Evolutionary conservation across 2,888 invertebrate species (phyloP).

Genomic region (Xestia rhomboidea): DNA sequence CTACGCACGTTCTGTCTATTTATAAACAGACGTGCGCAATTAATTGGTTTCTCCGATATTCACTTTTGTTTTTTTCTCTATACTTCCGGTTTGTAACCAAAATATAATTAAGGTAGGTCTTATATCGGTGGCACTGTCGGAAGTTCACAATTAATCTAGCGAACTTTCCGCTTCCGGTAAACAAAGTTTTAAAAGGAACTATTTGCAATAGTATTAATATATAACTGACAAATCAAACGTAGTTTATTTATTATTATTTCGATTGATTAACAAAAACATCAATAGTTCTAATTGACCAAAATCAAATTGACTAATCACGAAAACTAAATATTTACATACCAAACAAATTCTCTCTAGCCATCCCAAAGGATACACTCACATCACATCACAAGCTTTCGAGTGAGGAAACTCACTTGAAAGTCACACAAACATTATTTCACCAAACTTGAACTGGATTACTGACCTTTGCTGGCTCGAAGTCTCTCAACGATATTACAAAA

Average conservation of each 20-base stretch:
- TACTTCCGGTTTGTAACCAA: background rate
- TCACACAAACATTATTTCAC: constrained; percentile 10
- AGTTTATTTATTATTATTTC: background rate
- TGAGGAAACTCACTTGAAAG: constrained; percentile 22
- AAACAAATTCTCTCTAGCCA: background rate
- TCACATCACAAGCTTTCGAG: constrained; percentile 26
- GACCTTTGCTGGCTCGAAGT: constrained; percentile 36
- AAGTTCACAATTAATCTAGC: constrained; percentile 22
- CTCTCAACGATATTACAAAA: constrained; percentile 15
- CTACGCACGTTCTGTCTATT: constrained; percentile 15
- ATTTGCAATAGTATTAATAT: background rate
- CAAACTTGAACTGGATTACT: constrained; percentile 36
- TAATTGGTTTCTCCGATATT: background rate
- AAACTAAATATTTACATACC: constrained; percentile 37
- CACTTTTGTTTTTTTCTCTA: background rate
- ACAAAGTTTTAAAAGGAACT: background rate
- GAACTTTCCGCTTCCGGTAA: constrained; percentile 23
- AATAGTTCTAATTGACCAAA: background rate
- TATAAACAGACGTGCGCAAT: background rate
- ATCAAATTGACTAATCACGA: background rate
- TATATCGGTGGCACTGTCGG: constrained; percentile 7
- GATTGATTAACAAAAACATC: background rate
- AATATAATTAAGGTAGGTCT: background rate
- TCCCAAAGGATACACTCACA: background rate
- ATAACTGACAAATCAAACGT: background rate